phyloP scores from a whole-genome alignment of 2,113 vertebrate genomes.

The Rafetus swinhoei region DNA sequence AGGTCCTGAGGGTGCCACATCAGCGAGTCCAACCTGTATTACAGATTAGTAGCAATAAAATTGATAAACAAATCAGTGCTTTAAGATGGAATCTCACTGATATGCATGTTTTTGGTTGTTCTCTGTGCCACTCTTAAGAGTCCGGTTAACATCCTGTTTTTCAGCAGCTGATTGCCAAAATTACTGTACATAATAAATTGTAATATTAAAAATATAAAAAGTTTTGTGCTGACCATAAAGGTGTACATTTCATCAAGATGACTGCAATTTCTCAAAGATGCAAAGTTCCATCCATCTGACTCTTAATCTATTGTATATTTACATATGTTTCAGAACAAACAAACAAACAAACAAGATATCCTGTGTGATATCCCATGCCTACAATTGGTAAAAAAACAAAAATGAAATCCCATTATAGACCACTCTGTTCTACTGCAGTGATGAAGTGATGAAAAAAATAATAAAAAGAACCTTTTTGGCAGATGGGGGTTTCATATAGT shows the following conservation, averaged over 20 bases:
- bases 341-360: not conserved
- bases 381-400: not conserved
- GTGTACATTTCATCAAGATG: not conserved
- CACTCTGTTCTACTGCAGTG: not conserved
- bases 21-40: not conserved
- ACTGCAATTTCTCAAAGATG: not conserved
- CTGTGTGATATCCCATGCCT: constrained; percentile 37
- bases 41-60: not conserved
- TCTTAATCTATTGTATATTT: constrained; percentile 15
- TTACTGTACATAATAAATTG: not conserved
- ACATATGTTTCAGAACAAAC: not conserved
- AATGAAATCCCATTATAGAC: not conserved
- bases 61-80: not conserved
- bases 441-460: constrained; percentile 7
- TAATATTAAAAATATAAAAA: not conserved
- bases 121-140: not conserved
- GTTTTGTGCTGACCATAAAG: not conserved
- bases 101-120: not conserved
- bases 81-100: not conserved
- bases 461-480: not conserved
- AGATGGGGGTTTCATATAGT: not conserved
- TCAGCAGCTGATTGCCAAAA: not conserved
- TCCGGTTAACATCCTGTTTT: not conserved
- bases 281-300: not conserved
- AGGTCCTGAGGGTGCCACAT: no score